Base-by-base conservation (phyloP, 2,113 vertebrate species). In the Coptodon rendalli region DNA sequence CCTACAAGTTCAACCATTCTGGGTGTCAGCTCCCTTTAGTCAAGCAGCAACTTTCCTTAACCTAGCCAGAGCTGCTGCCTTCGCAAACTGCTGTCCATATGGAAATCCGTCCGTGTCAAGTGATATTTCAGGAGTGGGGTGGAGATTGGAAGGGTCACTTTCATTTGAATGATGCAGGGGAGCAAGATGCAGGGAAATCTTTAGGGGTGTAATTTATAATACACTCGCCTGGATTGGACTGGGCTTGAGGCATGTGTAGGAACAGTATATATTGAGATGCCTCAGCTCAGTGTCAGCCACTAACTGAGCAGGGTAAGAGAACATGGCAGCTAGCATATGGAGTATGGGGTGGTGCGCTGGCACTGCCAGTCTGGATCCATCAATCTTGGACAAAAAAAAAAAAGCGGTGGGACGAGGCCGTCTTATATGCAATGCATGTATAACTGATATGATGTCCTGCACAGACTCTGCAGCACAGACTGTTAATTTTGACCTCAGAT, bases 321-420 rank as follows among this genome's bases (percentile, higher is more conserved):
- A 94, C 92, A 92, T 93, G 94, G 95, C 94, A 95, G 94, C 86
- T 50, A 95, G 85, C 95, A 95, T 95, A 96, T 95, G 94, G 89
- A 90, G 85, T 40, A 82, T 3, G 34, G 87, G 94, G 91, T 94
- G 94, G 91, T 79, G 57, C 50, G 66, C 90, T 95, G 95, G 93
- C 94, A 93, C 89, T 92, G 95, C 94, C 93, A 93, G 86, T 84
- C 91, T 85, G 85, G 12, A 94, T 94, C 85, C 93, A 95, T 95
- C 94, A 94, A 92, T 94, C 93, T 89, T 76, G 80, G 81, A 79
- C 27, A 54, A 48, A 56, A 86, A 57, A 86, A 57, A 86, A 82
- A 82, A 84, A 80, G 79, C 16, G 61, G 59, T 45, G 80, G 45
- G 43, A 54, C 29, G 40, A 2, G 14, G 40, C 22, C 17, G 24